Evolutionary conservation across 2,888 invertebrate species (phyloP), one percentile per base, ranked within the genome.

Genomic region (Parapristionchus giblindavisi): DNA sequence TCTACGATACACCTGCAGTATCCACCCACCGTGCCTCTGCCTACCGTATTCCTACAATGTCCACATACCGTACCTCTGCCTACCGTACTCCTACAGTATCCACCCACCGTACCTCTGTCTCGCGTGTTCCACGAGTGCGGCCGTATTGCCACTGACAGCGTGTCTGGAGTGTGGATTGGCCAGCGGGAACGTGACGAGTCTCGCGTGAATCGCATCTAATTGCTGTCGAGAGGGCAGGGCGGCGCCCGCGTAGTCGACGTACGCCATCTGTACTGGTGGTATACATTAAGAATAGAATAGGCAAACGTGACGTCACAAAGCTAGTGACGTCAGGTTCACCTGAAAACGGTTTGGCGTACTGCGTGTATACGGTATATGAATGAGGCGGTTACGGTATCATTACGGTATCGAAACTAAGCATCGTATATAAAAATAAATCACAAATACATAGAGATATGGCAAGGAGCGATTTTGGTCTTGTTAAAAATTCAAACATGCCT

Each of bases 101-200:
- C 54, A n/a, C n/a, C n/a, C n/a, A n/a, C n/a, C n/a, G 43, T n/a
- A 83, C 81, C 79, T 65, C 11, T 71, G 43, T 51, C 80, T 73
- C 2, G 79, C 79, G 11, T 76, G 93, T 87, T 96, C 95, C 58
- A 96, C 91, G 63, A 92, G 91, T 89, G 95, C 94, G 80, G 92
- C 92, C n/a, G 94, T 93, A 77, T 92, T 90, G 88, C 92, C 92
- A 86, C 94, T 94, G 8, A 93, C 92, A n/a, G 89, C 88, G 85
- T 91, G 92, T 75, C 91, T 89, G 14, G 92, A 92, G 89, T 98
- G 97, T 17, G 97, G 97, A 91, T 97, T 98, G 84, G 93, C 93
- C 87, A 94, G 79, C 4, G 75, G 71, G 17, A 70, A 70, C 54
- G 70, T 17, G 54, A 17, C 0, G 2, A 70, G 32, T 24, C 70